Evolutionary conservation across 2,113 vertebrate species (phyloP), one percentile per base, ranked within the genome.

Genomic region (Rana temporaria): DNA sequence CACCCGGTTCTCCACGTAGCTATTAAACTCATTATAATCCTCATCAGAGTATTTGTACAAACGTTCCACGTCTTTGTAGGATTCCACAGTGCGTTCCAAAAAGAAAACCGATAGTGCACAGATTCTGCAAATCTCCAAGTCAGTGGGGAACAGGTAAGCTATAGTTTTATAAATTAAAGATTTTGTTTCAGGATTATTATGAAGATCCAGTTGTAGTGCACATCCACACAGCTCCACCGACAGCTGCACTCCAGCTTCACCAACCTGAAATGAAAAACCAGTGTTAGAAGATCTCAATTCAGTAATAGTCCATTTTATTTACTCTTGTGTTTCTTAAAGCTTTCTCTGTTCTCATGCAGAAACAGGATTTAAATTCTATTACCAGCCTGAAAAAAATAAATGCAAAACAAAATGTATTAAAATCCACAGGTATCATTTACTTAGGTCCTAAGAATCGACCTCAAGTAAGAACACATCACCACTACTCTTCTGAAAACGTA

Each of bases 51-150:
- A 93, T 85, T 95, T 95, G 80, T 99, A 99, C 1, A 98, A 91
- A 12, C 95, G 90, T 85, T 97, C 96, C 56, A 98, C 96, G 20
- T 92, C 95, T 85, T 92, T 93, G 90, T 98, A 99, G 30, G 96
- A 94, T 22, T 97, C 97, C 71, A 96, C 86, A 1, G 94, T 95
- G 70, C 96, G 94, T 87, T 99, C 98, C 87, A 95, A 89, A 83
- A 98, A 99, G 88, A 99, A 99, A 84, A 98, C 85, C 0, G 98
- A 96, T 42, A 99, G 95, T 24, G 96, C 96, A 87, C 97, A 99
- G 18, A 96, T 95, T 84, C 98, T 91, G 89, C 97, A 96, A 70
- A 99, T 95, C 87, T 99, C 98, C 79, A 99, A 89, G 87, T 99
- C 98, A 22, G 93, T 94, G 85, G 96, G 97, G 67, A 99, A 91